Percentiles rank a stretch among this genome's conserved stretches.
Evolutionary conservation across 2,888 invertebrate genomes (phyloP).

Genomic region (Epinotia demarniana): DNA sequence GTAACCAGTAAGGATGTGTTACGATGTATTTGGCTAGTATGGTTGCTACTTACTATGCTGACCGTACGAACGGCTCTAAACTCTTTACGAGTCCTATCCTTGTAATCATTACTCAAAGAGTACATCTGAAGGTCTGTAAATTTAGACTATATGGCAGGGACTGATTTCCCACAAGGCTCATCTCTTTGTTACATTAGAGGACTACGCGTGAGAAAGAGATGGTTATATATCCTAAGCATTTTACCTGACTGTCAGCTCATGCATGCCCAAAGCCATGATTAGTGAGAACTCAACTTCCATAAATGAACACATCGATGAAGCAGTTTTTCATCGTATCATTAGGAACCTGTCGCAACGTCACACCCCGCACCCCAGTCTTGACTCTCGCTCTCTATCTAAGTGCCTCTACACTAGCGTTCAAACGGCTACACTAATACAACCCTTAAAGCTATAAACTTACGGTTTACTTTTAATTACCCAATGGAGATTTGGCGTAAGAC

Average conservation of each 20-base stretch:
- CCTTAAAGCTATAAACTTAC: slow-evolving; percentile 51
- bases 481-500: slow-evolving; percentile 18
- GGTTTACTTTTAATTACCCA: slow-evolving; percentile 29
- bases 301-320: neutral
- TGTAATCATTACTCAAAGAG: no score
- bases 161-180: no score
- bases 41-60: no score
- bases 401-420: slow-evolving; percentile 68
- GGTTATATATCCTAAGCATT: neutral
- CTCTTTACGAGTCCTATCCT: no score
- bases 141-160: no score
- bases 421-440: slow-evolving; percentile 61
- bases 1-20: no score
- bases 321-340: neutral
- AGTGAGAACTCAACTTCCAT: neutral
- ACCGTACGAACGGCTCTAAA: no score
- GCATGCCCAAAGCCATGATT: neutral
- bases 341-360: slow-evolving; percentile 27
- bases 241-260: neutral
- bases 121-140: no score
- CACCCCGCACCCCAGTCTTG: slow-evolving; percentile 65
- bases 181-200: no score
- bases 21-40: no score
- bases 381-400: slow-evolving; percentile 59
- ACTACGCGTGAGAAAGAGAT: neutral